Evolutionary conservation across 1,140 invertebrate species (phyloP).

Genomic region (Psix sp.): DNA sequence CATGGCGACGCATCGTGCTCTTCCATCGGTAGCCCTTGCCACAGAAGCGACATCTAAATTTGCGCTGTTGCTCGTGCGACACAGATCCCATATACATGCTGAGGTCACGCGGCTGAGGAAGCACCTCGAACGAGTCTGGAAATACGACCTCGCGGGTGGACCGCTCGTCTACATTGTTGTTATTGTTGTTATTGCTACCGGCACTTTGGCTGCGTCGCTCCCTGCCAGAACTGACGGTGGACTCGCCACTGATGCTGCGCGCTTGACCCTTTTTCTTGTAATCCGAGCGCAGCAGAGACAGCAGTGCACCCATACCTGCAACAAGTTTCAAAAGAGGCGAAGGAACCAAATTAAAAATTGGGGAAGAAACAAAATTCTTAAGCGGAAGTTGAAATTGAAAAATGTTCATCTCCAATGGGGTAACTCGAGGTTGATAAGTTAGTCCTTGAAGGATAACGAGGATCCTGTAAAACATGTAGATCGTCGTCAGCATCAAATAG

Average conservation of each 20-base stretch:
- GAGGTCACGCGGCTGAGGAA: slow-evolving; percentile 71
- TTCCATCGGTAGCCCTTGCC: slow-evolving; percentile 90
- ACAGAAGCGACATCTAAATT: slow-evolving; percentile 87
- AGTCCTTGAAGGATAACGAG: too few relatives aligned
- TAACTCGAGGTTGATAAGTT: not conserved
- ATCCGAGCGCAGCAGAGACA: slow-evolving; percentile 70
- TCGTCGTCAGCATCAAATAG: too few relatives aligned
- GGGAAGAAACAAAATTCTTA: slow-evolving; percentile 47
- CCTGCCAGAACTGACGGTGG: slow-evolving; percentile 32
- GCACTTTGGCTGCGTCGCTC: slow-evolving; percentile 56
- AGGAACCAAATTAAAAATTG: slow-evolving; percentile 65
- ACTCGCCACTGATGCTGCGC: slow-evolving; percentile 49
- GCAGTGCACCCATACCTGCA: slow-evolving; percentile 73
- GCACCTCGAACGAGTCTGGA: slow-evolving; percentile 74
- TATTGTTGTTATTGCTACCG: slow-evolving; percentile 53
- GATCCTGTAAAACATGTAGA: too few relatives aligned
- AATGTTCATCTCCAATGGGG: slow-evolving; percentile 21
- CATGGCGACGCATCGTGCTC: slow-evolving; percentile 87
- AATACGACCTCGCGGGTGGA: slow-evolving; percentile 72
- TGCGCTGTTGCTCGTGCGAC: slow-evolving; percentile 80
- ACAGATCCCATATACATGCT: slow-evolving; percentile 72
- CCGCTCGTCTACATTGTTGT: slow-evolving; percentile 55
- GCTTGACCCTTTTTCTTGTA: slow-evolving; percentile 62
- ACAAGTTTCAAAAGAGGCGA: slow-evolving; percentile 66
- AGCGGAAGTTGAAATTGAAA: slow-evolving; percentile 10